Base-by-base conservation (phyloP, 2,888 invertebrate species). In the Hecatera dysodea region DNA sequence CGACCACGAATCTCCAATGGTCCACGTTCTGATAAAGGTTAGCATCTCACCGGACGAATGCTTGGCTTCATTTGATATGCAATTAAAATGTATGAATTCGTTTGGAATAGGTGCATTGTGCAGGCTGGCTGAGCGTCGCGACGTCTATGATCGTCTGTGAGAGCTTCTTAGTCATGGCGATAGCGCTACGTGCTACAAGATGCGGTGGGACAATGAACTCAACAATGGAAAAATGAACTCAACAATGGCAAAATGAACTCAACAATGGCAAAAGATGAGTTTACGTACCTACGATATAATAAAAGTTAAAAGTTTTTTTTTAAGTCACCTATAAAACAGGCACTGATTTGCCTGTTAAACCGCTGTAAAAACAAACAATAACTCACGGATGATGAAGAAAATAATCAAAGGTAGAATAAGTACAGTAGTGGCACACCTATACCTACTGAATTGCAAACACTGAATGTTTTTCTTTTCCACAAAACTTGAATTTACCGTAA, bases 1-100 rank as follows among this genome's bases (percentile, higher is more conserved):
- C 89, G 88, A 86, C 88, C 89, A 93, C 90, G 92, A 90, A 90
- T 89, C 84, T 80, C 87, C 84, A 85, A 90, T 89, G 86, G 90
- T 90, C 88, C 88, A 88, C 87, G 88, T 88, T 87, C 80, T 89
- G 86, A 87, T 84, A 83, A 85, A 78, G 78, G 71, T 74, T 72
- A 81, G 72, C 81, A 71, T 71, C 62, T 82, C 75, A 48, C 61
- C 63, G 53, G 64, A 42, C 66, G 27, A 2, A 78, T 67, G 56
- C 65, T 75, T 80, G 71, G 65, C 76, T 76, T 70, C 68, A 67
- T 76, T 82, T 83, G 57, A 81, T 77, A 67, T 77, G 75, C 80
- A 78, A 86, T 86, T 88, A 86, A 85, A 83, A 87, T 86, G 80
- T 85, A 88, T 85, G 78, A 80, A 81, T 78, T 83, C 69, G 60